Evolutionary conservation across 2,797 vertebrate species (phyloP).

Genomic region (Chrysolophus pictus): DNA sequence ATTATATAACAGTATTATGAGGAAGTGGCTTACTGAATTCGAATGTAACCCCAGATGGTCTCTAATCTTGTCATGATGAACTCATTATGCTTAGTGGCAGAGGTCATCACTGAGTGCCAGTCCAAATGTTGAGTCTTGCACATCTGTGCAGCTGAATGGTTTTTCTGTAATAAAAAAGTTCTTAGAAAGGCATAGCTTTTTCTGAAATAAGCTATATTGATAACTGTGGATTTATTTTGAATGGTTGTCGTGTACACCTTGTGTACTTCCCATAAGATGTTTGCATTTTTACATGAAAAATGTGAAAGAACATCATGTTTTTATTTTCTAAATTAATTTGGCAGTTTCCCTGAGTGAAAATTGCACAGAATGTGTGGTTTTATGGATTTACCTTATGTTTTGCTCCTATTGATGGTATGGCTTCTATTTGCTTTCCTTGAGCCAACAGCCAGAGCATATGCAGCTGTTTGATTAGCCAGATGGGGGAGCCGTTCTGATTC

Average conservation of each 20-base stretch:
- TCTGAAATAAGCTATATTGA: not conserved
- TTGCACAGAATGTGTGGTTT: not conserved
- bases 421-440: not conserved
- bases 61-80: conserved; percentile 34
- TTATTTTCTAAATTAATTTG: not conserved
- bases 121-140: not conserved
- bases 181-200: not conserved
- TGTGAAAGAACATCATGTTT: not conserved
- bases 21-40: not conserved
- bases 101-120: not conserved
- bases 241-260: not conserved
- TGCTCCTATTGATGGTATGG: not conserved
- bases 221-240: not conserved
- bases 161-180: not conserved
- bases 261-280: not conserved
- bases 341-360: not conserved
- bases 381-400: not conserved
- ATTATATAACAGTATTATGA: conserved; percentile 30
- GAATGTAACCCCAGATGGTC: conserved; percentile 52
- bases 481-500: not conserved
- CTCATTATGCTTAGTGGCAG: not conserved
- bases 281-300: not conserved
- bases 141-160: not conserved
- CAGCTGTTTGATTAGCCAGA: not conserved
- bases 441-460: not conserved